These are phyloP conservation scores for Campoletis sonorensis DNA, from an alignment of 1,140 invertebrate species.

Conservation along the genomic window DNA sequence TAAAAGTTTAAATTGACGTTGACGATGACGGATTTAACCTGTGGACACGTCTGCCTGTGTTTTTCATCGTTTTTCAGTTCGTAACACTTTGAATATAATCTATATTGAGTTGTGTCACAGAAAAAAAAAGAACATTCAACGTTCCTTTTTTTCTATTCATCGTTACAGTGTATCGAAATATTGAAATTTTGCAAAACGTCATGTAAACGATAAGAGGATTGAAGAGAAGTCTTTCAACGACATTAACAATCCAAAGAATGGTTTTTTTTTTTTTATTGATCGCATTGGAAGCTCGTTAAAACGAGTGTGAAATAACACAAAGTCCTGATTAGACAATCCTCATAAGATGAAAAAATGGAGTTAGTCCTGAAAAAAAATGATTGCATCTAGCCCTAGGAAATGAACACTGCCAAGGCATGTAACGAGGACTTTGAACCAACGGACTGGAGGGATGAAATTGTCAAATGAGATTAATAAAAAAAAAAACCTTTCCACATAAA, in stretches of 20 bases:
- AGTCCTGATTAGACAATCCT: slow-evolving; percentile 48
- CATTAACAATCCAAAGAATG: not conserved
- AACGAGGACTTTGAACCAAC: not conserved
- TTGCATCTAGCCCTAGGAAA: slow-evolving; percentile 1
- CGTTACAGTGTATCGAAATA: no score
- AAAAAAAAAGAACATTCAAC: not conserved
- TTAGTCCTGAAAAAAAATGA: slow-evolving; percentile 54
- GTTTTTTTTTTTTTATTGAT: not conserved
- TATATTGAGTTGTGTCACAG: not conserved
- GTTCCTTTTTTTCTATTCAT: not conserved
- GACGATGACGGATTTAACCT: slow-evolving; percentile 5
- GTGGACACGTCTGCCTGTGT: not conserved
- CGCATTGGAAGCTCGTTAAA: not conserved
- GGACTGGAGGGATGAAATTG: not conserved
- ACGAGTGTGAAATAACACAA: not conserved
- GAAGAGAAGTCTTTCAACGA: no score
- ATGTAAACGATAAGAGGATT: no score
- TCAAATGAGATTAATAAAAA: not conserved
- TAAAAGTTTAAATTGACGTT: not conserved
- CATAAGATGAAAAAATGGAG: slow-evolving; percentile 51
- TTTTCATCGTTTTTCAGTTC: not conserved
- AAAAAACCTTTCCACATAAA: not conserved
- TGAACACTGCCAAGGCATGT: no score
- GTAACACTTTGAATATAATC: not conserved
- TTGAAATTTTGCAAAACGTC: no score